Conservation (phyloP, 2,888 invertebrate species). For the Scaptomyza tumidula region DNA sequence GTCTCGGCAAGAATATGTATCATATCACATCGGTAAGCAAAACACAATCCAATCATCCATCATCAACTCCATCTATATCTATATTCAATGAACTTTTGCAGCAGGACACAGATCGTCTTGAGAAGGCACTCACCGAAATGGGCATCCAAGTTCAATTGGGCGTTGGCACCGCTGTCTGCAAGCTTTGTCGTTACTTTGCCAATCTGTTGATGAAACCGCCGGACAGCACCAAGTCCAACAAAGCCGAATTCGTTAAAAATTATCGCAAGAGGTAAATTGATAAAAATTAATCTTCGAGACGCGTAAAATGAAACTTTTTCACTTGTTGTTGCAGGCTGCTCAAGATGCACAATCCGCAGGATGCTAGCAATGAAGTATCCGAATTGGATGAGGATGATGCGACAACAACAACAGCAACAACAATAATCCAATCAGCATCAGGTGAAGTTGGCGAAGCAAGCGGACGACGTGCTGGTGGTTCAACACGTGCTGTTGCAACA, state of each 20-base stretch:
- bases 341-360: conserved; percentile 90
- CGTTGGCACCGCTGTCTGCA: conserved; percentile 91
- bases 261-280: conserved; percentile 87
- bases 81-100: too few species aligned
- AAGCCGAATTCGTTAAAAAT: conserved; percentile 84
- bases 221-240: conserved; percentile 85
- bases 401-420: not conserved
- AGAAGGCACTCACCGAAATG: conserved; percentile 86
- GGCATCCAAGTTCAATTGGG: conserved; percentile 89
- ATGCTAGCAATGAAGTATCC: conserved; percentile 81
- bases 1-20: conserved; percentile 91
- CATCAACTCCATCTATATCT: too few species aligned
- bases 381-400: conserved; percentile 80
- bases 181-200: conserved; percentile 92
- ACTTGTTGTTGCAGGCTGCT: conserved; percentile 86
- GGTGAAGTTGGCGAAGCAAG: not conserved
- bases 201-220: conserved; percentile 89
- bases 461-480: conserved; percentile 38
- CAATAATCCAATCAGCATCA: not conserved
- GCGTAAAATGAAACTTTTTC: too few species aligned
- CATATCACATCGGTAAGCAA: conserved; percentile 87
- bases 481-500: conserved; percentile 1
- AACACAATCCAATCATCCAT: too few species aligned
- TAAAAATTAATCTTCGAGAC: too few species aligned
- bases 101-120: conserved; percentile 86